Evolutionary conservation across 2,888 invertebrate genomes (phyloP), one percentile per base, ranked within the genome.

Genomic region (Platycheirus albimanus): DNA sequence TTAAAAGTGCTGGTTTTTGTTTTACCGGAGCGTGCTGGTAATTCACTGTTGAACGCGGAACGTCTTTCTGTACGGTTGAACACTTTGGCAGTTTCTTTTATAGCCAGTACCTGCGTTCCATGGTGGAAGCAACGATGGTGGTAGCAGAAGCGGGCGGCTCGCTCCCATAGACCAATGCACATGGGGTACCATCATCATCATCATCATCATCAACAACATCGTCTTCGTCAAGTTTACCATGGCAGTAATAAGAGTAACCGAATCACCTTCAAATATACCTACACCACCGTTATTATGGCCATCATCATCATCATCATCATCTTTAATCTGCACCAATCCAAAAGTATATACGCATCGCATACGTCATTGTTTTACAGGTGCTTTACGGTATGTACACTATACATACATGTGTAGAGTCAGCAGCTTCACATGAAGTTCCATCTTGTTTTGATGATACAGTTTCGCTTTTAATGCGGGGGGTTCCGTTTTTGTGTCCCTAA

Each of bases 21-120:
- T 47, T 58, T 52, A 77, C 56, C 74, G 70, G 80, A 77, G 77
- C 83, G 83, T 79, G 80, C 76, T 83, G 69, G 71, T 81, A 85
- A 85, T 85, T 84, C 84, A 86, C 87, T 89, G 88, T 86, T 86
- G 79, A 87, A 88, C 90, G 87, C 87, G 88, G 87, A 87, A 89
- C 89, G 88, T 89, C 89, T 88, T 88, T 90, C 90, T 90, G 90
- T 90, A 88, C 87, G 89, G 87, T 88, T 87, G 88, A 87, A 86
- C 87, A 88, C 87, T 87, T 87, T 87, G 88, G 88, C 88, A 87
- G 89, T 88, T 88, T 88, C 89, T 90, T 90, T 89, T 90, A 90
- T 90, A 90, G 89, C 86, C 83, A 72, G 83, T 56, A 41, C 43
- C 17, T 86, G 85, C 87, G 87, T 87, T 86, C 86, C 79, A 56